Evolutionary conservation across 2,797 vertebrate species (phyloP).

Genomic region (Dermochelys coriacea): DNA sequence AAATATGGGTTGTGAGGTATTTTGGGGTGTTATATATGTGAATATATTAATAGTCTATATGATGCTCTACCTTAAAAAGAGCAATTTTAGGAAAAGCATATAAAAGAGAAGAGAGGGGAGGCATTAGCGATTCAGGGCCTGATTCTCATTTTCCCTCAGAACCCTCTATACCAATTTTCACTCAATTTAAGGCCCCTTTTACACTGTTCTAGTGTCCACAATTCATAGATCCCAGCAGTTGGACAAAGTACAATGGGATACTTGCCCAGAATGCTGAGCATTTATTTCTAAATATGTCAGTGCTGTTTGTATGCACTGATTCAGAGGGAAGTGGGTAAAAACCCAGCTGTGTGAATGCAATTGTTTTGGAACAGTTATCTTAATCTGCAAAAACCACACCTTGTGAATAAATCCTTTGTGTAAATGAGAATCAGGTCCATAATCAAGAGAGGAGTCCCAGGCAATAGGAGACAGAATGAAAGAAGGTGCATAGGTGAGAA

Average conservation of each 20-base stretch:
- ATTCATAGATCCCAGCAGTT: not conserved
- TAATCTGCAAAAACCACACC: not conserved
- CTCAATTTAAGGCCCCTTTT: not conserved
- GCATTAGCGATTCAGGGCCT: accelerated
- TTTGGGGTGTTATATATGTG: not conserved
- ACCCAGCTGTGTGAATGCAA: not conserved
- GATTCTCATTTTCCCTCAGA: not conserved
- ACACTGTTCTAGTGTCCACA: not conserved
- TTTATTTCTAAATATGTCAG: not conserved
- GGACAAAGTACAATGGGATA: not conserved
- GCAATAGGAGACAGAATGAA: not conserved
- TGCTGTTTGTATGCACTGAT: not conserved
- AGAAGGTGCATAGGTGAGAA: not conserved
- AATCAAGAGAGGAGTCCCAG: not conserved
- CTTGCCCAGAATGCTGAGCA: not conserved
- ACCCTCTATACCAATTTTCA: not conserved
- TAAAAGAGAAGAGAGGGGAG: not conserved
- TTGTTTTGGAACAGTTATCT: not conserved
- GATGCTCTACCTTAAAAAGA: not conserved
- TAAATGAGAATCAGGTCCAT: not conserved
- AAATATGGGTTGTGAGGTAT: not conserved
- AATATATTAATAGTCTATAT: not conserved
- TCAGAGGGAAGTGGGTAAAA: not conserved
- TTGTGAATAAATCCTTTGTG: not conserved
- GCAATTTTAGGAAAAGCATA: not conserved